Percentiles rank a stretch among this genome's conserved stretches.
Evolutionary conservation across 2,888 invertebrate genomes (phyloP).

Genomic region (Marronus borbonicus): DNA sequence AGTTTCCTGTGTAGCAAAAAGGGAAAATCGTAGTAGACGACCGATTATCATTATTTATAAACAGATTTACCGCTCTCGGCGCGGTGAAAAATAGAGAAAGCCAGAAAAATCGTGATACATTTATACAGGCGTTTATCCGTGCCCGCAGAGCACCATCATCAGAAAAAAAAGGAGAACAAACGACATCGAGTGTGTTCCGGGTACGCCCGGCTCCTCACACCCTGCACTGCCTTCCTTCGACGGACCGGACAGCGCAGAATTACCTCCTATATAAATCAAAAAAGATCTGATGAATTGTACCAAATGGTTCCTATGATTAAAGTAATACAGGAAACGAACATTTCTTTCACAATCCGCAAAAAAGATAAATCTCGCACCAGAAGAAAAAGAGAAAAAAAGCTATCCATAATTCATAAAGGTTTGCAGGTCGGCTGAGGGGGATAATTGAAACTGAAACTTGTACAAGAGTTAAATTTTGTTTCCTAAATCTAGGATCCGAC

Average conservation of each 20-base stretch:
- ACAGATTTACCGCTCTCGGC: constrained; percentile 35
- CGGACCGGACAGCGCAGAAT: constrained; percentile 41
- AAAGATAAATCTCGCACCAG: constrained; percentile 59
- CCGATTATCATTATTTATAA: constrained; percentile 47
- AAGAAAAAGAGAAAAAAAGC: constrained; percentile 64
- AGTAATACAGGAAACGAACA: constrained; percentile 69
- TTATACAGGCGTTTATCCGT: constrained; percentile 37
- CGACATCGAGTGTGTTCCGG: constrained; percentile 30
- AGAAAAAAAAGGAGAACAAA: constrained; percentile 29
- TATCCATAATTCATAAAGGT: constrained; percentile 70
- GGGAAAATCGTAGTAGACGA: constrained; percentile 20
- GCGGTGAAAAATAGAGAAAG: constrained; percentile 37
- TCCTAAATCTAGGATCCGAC: not conserved
- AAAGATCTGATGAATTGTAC: constrained; percentile 68
- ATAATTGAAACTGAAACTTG: constrained; percentile 3
- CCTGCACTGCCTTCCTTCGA: not conserved
- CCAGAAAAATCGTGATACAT: constrained; percentile 48
- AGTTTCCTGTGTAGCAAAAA: constrained; percentile 19
- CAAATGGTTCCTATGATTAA: constrained; percentile 71
- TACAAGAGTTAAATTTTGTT: constrained; percentile 1
- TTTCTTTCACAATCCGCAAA: constrained; percentile 59
- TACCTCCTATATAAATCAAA: constrained; percentile 65
- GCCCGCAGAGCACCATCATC: not conserved
- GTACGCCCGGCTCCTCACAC: constrained; percentile 31
- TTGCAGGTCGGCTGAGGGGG: constrained; percentile 3